phyloP scores from a whole-genome alignment of 2,888 invertebrate species.

The Stenodera caucasica region DNA sequence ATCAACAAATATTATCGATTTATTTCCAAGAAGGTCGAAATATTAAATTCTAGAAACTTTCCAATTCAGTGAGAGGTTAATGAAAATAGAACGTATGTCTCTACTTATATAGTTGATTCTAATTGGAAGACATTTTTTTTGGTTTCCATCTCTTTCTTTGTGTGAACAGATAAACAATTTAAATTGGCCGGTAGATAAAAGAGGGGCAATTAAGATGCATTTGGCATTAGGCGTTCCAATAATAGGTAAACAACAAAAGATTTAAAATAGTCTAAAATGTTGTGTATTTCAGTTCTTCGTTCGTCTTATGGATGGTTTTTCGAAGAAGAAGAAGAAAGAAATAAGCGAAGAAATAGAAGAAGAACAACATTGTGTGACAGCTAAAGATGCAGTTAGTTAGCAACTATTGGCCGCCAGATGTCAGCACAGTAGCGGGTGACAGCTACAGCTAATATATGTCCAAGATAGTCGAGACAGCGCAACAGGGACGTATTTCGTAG shows the following conservation, averaged over 20 bases:
- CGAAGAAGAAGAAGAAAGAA: background rate
- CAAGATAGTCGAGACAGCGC: constrained; percentile 43
- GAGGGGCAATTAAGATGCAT: constrained; percentile 25
- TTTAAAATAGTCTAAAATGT: constrained; percentile 30
- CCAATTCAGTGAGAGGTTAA: background rate
- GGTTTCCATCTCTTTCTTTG: background rate
- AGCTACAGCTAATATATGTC: constrained; percentile 48
- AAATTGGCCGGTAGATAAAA: constrained; percentile 17
- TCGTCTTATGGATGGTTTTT: background rate
- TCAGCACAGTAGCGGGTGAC: constrained; percentile 54
- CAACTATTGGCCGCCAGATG: constrained; percentile 53
- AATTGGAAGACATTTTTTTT: background rate
- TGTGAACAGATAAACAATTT: constrained; percentile 6
- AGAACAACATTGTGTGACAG: constrained; percentile 41
- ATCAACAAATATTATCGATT: background rate
- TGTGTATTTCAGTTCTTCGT: background rate
- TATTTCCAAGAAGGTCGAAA: background rate
- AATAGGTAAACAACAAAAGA: constrained; percentile 34
- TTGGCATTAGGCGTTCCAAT: constrained; percentile 34
- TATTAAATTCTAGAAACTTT: background rate
- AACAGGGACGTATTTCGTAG: constrained; percentile 34
- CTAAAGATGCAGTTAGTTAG: constrained; percentile 50
- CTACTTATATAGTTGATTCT: background rate
- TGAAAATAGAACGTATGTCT: constrained; percentile 1
- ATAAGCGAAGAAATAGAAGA: constrained; percentile 18